Evolutionary conservation across 1,140 invertebrate genomes (phyloP).

Genomic region (Cheumatopsyche charites): DNA sequence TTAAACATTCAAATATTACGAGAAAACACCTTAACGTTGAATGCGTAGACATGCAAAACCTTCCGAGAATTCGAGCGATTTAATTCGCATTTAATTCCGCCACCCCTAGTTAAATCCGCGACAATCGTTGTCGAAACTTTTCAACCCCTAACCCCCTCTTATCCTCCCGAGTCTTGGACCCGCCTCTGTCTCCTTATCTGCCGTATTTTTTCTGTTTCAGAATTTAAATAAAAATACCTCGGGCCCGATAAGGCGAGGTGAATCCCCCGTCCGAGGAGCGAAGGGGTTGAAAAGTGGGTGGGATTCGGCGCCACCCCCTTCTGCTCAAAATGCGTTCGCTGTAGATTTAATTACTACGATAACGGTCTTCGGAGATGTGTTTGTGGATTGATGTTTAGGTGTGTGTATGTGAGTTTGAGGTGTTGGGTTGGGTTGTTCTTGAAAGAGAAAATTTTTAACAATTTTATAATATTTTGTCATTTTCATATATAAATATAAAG

Average conservation of each 20-base stretch:
- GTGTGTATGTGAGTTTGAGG: background rate
- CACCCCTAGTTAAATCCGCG: conserved; percentile 28
- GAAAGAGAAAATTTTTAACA: too few species aligned
- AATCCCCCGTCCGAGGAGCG: conserved; percentile 21
- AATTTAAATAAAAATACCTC: conserved; percentile 38
- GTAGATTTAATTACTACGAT: conserved; percentile 47
- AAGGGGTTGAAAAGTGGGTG: background rate
- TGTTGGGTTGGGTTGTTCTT: too few species aligned
- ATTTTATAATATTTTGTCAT: too few species aligned
- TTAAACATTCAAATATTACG: background rate
- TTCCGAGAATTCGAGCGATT: background rate
- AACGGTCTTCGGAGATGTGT: conserved; percentile 41
- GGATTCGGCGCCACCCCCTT: background rate
- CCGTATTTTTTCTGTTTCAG: conserved; percentile 28
- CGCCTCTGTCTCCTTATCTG: conserved; percentile 18
- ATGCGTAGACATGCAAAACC: too few species aligned
- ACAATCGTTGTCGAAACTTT: conserved; percentile 35
- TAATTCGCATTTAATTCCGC: conserved; percentile 4
- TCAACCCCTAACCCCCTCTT: background rate
- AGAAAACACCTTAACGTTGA: background rate
- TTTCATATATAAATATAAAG: too few species aligned
- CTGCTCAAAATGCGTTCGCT: conserved; percentile 38
- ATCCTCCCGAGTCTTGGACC: background rate
- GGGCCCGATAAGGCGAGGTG: conserved; percentile 31
- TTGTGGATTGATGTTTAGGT: conserved; percentile 41